Evolutionary conservation across 2,797 vertebrate genomes (phyloP).

Genomic region (Lacerta agilis): DNA sequence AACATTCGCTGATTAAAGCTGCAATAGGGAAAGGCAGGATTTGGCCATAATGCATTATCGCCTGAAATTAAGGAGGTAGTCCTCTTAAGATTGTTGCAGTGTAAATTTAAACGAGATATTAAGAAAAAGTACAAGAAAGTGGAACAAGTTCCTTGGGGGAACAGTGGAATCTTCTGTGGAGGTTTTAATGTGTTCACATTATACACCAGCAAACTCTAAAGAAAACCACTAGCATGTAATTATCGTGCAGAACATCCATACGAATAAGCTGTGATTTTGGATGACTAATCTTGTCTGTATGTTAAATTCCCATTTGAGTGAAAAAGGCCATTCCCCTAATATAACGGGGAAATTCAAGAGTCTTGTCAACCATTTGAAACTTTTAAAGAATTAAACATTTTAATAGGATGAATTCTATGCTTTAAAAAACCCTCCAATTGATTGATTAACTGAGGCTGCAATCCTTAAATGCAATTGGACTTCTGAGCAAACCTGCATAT

Average conservation of each 20-base stretch:
- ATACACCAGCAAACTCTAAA: not conserved
- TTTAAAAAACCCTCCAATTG: not conserved
- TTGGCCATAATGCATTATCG: not conserved
- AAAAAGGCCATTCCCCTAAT: not conserved
- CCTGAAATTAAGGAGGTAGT: not conserved
- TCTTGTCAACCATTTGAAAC: not conserved
- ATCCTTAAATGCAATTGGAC: not conserved
- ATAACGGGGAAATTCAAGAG: not conserved
- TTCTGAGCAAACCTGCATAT: not conserved
- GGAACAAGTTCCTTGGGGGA: not conserved
- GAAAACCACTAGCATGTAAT: not conserved
- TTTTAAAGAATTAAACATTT: not conserved
- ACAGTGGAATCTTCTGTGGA: slow-evolving; percentile 1
- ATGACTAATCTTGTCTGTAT: slow-evolving; percentile 1
- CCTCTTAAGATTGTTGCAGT: not conserved
- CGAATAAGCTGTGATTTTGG: not conserved
- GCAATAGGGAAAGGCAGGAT: not conserved
- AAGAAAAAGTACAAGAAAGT: not conserved
- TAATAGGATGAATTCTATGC: not conserved
- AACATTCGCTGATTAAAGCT: not conserved
- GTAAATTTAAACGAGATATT: not conserved
- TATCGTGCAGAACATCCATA: not conserved
- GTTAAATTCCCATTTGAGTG: slow-evolving; percentile 13
- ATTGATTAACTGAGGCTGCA: not conserved
- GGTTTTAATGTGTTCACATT: slow-evolving; percentile 5